Evolutionary conservation across 2,113 vertebrate species (phyloP).

Genomic region (human): GRCh38 chr14:22070501-22071000

Average conservation of each 20-base stretch:
- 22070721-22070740: constrained; percentile 22
- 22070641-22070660: background rate
- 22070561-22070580: background rate
- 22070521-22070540: background rate
- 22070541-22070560: background rate
- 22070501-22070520: background rate
- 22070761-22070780: background rate
- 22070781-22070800: background rate
- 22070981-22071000: background rate
- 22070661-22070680: background rate
- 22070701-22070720: constrained; percentile 5
- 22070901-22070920: background rate
- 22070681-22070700: background rate
- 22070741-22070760: constrained; percentile 50
- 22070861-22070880: background rate
- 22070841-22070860: no score
- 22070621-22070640: background rate
- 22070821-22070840: background rate
- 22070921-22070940: constrained; percentile 58
- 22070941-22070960: constrained; percentile 42
- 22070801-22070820: background rate
- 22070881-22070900: background rate
- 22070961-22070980: background rate
- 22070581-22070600: background rate
- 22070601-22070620: background rate